Evolutionary conservation across 2,113 vertebrate genomes (phyloP).

Genomic region (Aptenodytes patagonicus): DNA sequence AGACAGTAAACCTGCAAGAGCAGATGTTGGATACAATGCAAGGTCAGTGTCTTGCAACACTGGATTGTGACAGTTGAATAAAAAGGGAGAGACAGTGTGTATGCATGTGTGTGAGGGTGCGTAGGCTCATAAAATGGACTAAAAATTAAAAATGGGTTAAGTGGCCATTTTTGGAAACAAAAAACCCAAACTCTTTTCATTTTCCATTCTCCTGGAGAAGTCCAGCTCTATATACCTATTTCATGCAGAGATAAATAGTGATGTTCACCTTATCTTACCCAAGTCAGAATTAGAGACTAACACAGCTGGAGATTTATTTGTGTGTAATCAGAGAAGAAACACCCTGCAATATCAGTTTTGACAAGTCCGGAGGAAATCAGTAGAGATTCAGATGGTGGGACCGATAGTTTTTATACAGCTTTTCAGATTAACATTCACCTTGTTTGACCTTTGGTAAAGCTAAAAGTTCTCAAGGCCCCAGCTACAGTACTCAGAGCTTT

Average conservation of each 20-base stretch:
- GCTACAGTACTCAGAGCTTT: not conserved
- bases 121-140: not conserved
- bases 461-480: not conserved
- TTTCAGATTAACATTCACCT: not conserved
- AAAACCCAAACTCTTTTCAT: not conserved
- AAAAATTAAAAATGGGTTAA: not conserved
- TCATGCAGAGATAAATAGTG: not conserved
- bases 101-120: not conserved
- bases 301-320: not conserved
- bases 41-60: not conserved
- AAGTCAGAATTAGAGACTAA: not conserved
- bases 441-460: not conserved
- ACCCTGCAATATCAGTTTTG: not conserved
- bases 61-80: not conserved
- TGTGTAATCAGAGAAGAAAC: not conserved
- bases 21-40: not conserved
- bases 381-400: not conserved
- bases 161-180: not conserved
- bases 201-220: not conserved
- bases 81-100: not conserved
- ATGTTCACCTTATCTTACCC: not conserved
- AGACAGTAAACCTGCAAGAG: not conserved
- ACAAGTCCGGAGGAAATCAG: not conserved
- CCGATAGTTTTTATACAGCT: not conserved
- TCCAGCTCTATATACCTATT: not conserved